A percentile compares a stretch with the other conserved stretches of the same genome.
Evolutionary conservation across 1,140 invertebrate genomes (phyloP).

Genomic region (Pollicipes pollicipes): DNA sequence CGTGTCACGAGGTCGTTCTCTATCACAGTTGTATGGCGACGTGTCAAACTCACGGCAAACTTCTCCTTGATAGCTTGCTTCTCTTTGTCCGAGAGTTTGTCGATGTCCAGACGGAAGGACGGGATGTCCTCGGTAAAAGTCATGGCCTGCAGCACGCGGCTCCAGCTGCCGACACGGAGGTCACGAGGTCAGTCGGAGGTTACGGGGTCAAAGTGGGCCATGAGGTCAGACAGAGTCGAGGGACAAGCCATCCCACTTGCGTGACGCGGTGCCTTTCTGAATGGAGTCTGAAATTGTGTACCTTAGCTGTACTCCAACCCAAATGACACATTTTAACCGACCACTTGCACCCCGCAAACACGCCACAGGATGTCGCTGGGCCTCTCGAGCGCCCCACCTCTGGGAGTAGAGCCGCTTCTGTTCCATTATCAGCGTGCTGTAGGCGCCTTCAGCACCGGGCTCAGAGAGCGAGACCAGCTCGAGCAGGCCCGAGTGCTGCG

Average conservation of each 20-base stretch:
- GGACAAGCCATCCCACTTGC: no score
- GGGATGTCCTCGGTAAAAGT: constrained; percentile 43
- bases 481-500: constrained; percentile 62
- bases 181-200: constrained; percentile 8
- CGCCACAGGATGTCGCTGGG: no score
- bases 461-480: constrained; percentile 58
- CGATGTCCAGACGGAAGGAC: constrained; percentile 34
- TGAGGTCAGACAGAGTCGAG: no score
- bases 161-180: constrained; percentile 48
- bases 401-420: constrained; percentile 57
- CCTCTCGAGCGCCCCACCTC: no score
- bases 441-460: constrained; percentile 60
- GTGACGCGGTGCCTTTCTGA: no score
- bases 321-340: no score
- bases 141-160: constrained; percentile 55
- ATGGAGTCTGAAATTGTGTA: no score
- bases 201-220: no score
- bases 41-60: constrained; percentile 47
- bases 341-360: no score
- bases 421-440: constrained; percentile 57
- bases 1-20: no score
- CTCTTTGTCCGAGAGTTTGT: constrained; percentile 70
- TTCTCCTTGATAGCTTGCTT: constrained; percentile 82
- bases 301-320: no score
- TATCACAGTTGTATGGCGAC: no score